Percentiles rank a stretch among this genome's conserved stretches.
Conservation (phyloP, 2,888 invertebrate genomes). For the Agrotis puta region DNA sequence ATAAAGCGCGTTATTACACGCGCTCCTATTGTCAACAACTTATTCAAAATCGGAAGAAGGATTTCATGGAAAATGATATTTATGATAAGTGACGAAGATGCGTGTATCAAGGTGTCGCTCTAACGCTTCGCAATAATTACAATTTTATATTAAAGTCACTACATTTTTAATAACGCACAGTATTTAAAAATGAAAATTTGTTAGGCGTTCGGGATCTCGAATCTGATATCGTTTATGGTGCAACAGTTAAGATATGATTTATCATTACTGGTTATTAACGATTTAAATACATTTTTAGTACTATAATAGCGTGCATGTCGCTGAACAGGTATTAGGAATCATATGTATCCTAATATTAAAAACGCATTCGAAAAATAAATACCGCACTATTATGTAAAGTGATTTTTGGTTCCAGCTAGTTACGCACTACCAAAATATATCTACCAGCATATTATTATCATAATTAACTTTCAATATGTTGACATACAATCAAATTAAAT, state of each 20-base stretch:
- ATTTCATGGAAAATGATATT: conserved; percentile 37
- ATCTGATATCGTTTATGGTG: conserved; percentile 29
- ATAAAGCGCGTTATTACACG: conserved; percentile 59
- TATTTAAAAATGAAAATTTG: not conserved
- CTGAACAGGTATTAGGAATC: not conserved
- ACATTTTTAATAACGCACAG: not conserved
- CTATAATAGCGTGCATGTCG: not conserved
- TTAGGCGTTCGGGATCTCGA: conserved; percentile 5
- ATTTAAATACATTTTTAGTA: not conserved
- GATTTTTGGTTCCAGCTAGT: conserved; percentile 22
- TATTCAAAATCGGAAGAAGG: conserved; percentile 51
- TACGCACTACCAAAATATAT: conserved; percentile 25
- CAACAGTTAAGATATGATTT: conserved; percentile 30
- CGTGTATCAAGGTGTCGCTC: not conserved
- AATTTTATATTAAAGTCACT: not conserved
- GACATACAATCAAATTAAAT: conserved; percentile 12
- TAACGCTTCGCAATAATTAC: not conserved
- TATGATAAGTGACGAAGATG: conserved; percentile 12
- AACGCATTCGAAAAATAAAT: conserved; percentile 22
- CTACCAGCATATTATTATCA: conserved; percentile 3
- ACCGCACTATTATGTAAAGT: conserved; percentile 44
- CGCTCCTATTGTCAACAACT: conserved; percentile 31
- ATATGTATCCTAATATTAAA: conserved; percentile 2
- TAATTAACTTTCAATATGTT: conserved; percentile 17
- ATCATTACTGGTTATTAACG: conserved; percentile 8